Conservation (phyloP, 1,140 invertebrate species). For the Holotrichia oblita region DNA sequence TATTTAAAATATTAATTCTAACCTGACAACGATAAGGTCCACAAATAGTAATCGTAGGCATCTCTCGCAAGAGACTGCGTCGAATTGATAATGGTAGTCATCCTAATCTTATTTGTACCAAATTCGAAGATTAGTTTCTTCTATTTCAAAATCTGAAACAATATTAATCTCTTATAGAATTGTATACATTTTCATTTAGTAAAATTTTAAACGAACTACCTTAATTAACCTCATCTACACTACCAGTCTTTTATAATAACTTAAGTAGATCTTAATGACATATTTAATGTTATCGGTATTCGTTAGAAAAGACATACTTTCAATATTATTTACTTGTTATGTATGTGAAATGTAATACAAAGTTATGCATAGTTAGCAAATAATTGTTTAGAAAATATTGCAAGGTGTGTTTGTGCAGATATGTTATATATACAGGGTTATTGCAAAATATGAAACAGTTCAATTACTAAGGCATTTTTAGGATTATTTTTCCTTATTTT, state of each 20-base stretch:
- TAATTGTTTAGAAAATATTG: not conserved
- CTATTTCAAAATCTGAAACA: conserved; percentile 7
- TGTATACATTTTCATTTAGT: not conserved
- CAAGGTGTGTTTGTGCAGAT: not conserved
- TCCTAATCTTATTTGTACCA: conserved; percentile 47
- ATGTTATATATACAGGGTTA: too few relatives aligned
- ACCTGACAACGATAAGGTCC: conserved; percentile 77
- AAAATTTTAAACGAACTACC: not conserved
- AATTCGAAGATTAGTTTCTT: not conserved
- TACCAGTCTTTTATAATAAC: not conserved
- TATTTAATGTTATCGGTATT: not conserved
- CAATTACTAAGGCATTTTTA: too few relatives aligned
- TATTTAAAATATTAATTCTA: conserved; percentile 48
- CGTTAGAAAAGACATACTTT: not conserved
- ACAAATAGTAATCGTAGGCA: conserved; percentile 75
- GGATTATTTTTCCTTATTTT: too few relatives aligned
- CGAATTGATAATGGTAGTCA: conserved; percentile 69
- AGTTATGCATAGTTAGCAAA: not conserved
- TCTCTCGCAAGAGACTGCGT: conserved; percentile 68
- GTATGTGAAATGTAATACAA: not conserved
- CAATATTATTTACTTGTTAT: not conserved
- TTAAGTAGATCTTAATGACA: not conserved
- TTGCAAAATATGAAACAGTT: too few relatives aligned
- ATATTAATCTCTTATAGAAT: not conserved
- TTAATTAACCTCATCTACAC: too few relatives aligned